Evolutionary conservation across 2,797 vertebrate species (phyloP).

Genomic region (Cirrhinus mrigala): DNA sequence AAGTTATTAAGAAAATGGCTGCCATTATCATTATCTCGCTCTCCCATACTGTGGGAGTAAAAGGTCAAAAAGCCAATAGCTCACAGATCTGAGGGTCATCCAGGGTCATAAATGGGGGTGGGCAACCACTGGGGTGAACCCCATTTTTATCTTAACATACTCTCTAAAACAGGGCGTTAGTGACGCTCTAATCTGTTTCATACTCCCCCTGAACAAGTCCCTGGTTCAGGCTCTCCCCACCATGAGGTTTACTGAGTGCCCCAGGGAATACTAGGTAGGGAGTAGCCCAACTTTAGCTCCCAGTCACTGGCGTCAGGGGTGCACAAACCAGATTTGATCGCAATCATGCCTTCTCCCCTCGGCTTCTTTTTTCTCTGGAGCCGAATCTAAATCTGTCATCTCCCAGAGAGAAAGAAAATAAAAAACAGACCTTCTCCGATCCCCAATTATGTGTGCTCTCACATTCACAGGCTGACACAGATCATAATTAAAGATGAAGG

Average conservation of each 20-base stretch:
- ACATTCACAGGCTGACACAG: constrained; percentile 75
- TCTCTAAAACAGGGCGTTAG: constrained; percentile 16
- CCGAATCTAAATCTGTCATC: constrained; percentile 51
- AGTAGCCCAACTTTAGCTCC: constrained; percentile 37
- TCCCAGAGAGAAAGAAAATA: constrained; percentile 47
- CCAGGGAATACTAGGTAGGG: constrained; percentile 42
- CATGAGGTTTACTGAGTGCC: constrained; percentile 43
- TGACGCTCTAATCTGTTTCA: constrained; percentile 49
- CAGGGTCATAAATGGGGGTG: constrained; percentile 43
- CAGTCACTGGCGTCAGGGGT: neutral
- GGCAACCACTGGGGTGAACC: neutral
- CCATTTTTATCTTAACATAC: neutral
- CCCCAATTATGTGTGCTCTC: constrained; percentile 76
- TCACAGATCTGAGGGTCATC: constrained; percentile 67
- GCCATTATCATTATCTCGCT: constrained; percentile 66
- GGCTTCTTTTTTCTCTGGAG: constrained; percentile 43
- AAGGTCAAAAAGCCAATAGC: constrained; percentile 72
- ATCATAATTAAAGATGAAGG: constrained; percentile 82
- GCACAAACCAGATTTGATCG: constrained; percentile 38
- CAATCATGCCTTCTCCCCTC: constrained; percentile 30
- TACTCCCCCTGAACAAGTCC: constrained; percentile 20
- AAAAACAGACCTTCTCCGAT: constrained; percentile 64
- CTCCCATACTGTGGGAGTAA: constrained; percentile 45
- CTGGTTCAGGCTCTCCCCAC: constrained; percentile 30
- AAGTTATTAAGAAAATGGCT: constrained; percentile 77